Conservation (phyloP, 2,113 vertebrate species). For the Sturnira hondurensis region DNA sequence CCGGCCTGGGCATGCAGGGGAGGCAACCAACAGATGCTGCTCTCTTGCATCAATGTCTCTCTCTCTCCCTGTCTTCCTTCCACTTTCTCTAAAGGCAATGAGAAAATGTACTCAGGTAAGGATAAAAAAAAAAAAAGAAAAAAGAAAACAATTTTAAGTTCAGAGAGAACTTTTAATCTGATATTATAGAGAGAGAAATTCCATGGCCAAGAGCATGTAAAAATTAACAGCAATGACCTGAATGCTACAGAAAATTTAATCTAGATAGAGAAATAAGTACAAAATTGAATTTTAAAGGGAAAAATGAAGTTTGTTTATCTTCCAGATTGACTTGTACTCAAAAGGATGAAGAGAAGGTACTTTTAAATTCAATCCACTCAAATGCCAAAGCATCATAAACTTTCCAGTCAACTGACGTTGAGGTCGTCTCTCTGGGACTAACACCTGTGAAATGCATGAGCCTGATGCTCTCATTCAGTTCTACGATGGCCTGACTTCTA, state of each 20-base stretch:
- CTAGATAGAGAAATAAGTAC: neutral
- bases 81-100: too few species aligned
- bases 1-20: too few species aligned
- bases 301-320: neutral
- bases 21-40: too few species aligned
- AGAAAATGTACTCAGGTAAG: too few species aligned
- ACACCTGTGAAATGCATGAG: neutral
- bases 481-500: neutral
- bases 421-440: neutral
- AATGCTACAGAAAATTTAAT: neutral
- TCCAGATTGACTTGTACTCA: neutral
- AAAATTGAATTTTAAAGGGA: neutral
- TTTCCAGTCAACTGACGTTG: neutral
- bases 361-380: neutral
- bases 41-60: too few species aligned
- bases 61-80: too few species aligned
- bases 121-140: too few species aligned
- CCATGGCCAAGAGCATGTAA: neutral
- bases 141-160: slow-evolving; percentile 1
- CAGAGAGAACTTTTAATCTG: neutral
- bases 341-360: neutral
- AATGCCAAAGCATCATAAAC: neutral
- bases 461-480: neutral
- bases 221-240: neutral
- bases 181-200: neutral